Evolutionary conservation across 1,140 invertebrate genomes (phyloP).

Genomic region (Ruditapes philippinarum): DNA sequence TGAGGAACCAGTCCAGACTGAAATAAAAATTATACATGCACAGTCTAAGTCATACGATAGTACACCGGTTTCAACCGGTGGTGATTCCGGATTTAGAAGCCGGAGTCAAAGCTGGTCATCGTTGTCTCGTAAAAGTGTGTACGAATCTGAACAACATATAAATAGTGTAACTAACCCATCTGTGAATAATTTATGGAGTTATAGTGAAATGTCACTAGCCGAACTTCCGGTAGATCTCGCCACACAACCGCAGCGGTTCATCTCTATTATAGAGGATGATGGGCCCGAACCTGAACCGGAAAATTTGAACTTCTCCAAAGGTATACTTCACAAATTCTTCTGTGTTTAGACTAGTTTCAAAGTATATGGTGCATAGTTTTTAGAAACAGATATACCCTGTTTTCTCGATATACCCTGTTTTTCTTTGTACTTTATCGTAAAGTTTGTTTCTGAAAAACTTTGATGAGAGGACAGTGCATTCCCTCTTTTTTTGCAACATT

Average conservation of each 20-base stretch:
- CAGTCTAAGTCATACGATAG: constrained; percentile 63
- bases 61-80: constrained; percentile 61
- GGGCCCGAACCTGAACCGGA: constrained; percentile 33
- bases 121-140: constrained; percentile 55
- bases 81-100: constrained; percentile 61
- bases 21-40: constrained; percentile 46
- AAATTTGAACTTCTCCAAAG: constrained; percentile 56
- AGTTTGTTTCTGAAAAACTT: too few relatives aligned
- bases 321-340: constrained; percentile 3
- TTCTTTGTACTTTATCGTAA: too few relatives aligned
- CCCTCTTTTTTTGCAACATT: too few relatives aligned
- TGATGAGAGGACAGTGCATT: too few relatives aligned
- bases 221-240: constrained; percentile 61
- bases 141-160: constrained; percentile 39
- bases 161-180: constrained; percentile 19
- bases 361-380: too few relatives aligned
- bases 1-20: not conserved
- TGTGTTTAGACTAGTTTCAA: not conserved
- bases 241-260: constrained; percentile 60
- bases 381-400: too few relatives aligned
- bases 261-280: constrained; percentile 62
- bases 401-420: too few relatives aligned
- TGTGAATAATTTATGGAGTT: constrained; percentile 65
- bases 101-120: constrained; percentile 67
- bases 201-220: constrained; percentile 61